Conservation (phyloP, 2,113 vertebrate genomes). For the Taxidea taxus region DNA sequence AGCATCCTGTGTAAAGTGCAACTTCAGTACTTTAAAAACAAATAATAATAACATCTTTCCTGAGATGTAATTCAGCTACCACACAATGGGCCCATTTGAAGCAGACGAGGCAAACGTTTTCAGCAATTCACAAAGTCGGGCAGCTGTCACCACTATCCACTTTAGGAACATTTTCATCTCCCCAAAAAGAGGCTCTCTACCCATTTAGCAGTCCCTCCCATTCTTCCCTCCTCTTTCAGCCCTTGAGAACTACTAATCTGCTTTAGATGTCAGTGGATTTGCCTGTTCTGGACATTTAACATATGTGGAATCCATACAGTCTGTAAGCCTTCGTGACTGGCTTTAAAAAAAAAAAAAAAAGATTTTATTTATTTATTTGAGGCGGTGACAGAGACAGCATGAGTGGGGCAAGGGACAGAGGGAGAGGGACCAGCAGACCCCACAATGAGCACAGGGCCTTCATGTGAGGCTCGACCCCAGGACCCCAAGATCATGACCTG, state of each 20-base stretch:
- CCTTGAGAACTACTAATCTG: neutral
- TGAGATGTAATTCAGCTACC: neutral
- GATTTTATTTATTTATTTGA: neutral
- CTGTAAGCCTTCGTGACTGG: neutral
- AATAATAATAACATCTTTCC: neutral
- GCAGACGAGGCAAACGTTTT: rapidly evolving
- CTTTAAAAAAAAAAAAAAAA: no score
- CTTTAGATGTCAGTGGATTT: neutral
- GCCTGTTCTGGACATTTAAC: neutral
- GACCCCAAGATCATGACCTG: neutral
- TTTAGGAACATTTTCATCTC: neutral
- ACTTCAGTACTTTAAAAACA: neutral
- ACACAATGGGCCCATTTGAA: rapidly evolving
- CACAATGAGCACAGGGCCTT: neutral
- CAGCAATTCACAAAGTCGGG: rapidly evolving
- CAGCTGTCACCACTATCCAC: no score
- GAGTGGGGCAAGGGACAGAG: neutral
- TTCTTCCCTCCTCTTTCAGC: no score
- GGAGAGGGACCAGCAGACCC: neutral
- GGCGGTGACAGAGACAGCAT: neutral
- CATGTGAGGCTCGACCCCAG: neutral
- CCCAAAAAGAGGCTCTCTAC: neutral
- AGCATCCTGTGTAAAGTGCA: neutral
- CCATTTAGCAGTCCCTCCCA: neutral
- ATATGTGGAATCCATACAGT: neutral